Percentiles rank a stretch among this genome's conserved stretches.
phyloP scores from a whole-genome alignment of 2,797 vertebrate genomes.

The Anguilla megastoma region DNA sequence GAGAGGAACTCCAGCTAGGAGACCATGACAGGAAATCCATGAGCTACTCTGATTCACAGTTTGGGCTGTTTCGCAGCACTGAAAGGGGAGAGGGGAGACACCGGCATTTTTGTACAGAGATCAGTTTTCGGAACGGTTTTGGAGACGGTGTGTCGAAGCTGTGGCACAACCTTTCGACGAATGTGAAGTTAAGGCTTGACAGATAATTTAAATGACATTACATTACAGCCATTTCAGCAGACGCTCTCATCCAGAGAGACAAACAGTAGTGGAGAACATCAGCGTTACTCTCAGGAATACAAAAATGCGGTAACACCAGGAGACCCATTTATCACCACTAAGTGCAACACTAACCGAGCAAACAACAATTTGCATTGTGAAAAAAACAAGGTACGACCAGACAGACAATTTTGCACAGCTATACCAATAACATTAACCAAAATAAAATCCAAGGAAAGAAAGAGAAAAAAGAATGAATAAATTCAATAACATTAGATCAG shows the following conservation, averaged over 20 bases:
- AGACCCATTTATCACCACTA: not conserved
- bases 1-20: not conserved
- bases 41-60: not conserved
- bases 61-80: not conserved
- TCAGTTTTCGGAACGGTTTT: not conserved
- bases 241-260: not conserved
- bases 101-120: not conserved
- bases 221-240: not conserved
- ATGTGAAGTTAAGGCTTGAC: not conserved
- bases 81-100: not conserved
- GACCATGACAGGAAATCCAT: not conserved
- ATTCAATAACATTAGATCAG: too few species aligned
- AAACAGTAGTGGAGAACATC: constrained; percentile 5
- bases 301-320: not conserved
- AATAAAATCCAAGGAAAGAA: too few species aligned
- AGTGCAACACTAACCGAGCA: not conserved
- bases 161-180: not conserved
- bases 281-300: not conserved
- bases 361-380: not conserved
- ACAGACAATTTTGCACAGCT: not conserved
- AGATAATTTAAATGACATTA: not conserved
- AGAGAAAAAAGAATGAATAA: too few species aligned
- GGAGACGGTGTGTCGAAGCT: not conserved
- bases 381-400: not conserved
- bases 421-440: not conserved